A percentile compares a stretch with the other conserved stretches of the same genome.
Evolutionary conservation across 2,113 vertebrate species (phyloP).

Genomic region (Lampris incognitus): DNA sequence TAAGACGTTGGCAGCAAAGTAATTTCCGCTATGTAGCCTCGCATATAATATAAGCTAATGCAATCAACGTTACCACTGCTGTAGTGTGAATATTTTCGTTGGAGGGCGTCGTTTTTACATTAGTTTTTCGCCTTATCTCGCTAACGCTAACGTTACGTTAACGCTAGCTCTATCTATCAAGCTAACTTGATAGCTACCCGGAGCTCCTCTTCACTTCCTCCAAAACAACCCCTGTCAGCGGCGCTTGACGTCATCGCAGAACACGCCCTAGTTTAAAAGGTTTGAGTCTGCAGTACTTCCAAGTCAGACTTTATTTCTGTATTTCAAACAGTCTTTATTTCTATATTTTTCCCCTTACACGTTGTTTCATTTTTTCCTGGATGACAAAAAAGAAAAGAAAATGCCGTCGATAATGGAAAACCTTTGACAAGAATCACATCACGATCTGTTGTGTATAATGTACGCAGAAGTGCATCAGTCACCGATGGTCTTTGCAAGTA

Average conservation of each 20-base stretch:
- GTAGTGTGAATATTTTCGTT: constrained; percentile 13
- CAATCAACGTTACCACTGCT: constrained; percentile 29
- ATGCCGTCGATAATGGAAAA: no score
- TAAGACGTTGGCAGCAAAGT: constrained; percentile 30
- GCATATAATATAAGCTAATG: constrained; percentile 10
- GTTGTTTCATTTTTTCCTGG: no score
- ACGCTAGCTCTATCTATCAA: constrained; percentile 58
- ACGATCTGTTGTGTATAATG: no score
- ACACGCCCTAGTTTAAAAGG: constrained; percentile 55
- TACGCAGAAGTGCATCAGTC: no score
- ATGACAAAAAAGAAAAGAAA: no score
- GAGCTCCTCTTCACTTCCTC: constrained; percentile 71
- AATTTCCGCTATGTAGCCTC: constrained; percentile 4
- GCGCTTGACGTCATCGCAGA: constrained; percentile 59
- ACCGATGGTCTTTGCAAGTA: no score
- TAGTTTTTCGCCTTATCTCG: constrained; percentile 21
- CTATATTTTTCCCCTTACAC: no score
- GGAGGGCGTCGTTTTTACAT: constrained; percentile 5
- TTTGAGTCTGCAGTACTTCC: no score
- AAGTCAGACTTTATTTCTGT: no score
- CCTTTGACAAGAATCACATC: no score
- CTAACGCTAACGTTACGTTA: constrained; percentile 33
- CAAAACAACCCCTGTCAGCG: constrained; percentile 75
- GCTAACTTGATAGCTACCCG: constrained; percentile 63
- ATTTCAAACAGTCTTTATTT: no score